Evolutionary conservation across 2,797 vertebrate genomes (phyloP).

Genomic region (Ceryle rudis): DNA sequence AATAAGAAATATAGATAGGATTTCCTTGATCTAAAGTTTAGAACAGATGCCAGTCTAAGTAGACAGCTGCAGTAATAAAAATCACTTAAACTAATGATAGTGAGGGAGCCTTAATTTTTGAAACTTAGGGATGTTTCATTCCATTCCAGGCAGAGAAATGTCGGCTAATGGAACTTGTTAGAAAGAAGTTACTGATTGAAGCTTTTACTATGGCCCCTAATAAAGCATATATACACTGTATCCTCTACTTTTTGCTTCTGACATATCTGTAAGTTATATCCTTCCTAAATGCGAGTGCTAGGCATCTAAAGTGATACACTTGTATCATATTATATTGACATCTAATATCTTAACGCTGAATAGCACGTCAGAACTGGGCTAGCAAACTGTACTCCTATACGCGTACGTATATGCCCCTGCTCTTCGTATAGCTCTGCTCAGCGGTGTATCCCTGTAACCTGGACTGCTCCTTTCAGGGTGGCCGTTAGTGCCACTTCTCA

Average conservation of each 20-base stretch:
- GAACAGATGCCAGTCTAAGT: not conserved
- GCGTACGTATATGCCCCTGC: fast-evolving
- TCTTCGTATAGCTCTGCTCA: fast-evolving
- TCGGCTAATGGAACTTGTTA: not conserved
- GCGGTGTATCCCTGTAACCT: not conserved
- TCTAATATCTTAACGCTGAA: not conserved
- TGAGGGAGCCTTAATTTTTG: not conserved
- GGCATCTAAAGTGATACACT: not conserved
- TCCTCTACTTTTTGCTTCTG: not conserved
- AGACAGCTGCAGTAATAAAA: not conserved
- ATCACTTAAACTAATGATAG: not conserved
- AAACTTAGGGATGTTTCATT: not conserved
- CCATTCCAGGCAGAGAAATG: not conserved
- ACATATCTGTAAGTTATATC: not conserved
- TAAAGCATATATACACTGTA: not conserved
- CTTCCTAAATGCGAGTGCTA: not conserved
- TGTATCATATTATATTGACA: fast-evolving
- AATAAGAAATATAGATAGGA: not conserved
- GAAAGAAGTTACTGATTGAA: not conserved
- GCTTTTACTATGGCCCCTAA: not conserved
- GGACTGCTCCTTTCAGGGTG: not conserved
- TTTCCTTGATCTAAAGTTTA: not conserved
- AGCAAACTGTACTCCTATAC: too few relatives aligned
- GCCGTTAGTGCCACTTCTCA: not conserved
- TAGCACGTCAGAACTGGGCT: not conserved